Evolutionary conservation across 2,888 invertebrate genomes (phyloP), one percentile per base, ranked within the genome.

Genomic region (Lasius platythorax): DNA sequence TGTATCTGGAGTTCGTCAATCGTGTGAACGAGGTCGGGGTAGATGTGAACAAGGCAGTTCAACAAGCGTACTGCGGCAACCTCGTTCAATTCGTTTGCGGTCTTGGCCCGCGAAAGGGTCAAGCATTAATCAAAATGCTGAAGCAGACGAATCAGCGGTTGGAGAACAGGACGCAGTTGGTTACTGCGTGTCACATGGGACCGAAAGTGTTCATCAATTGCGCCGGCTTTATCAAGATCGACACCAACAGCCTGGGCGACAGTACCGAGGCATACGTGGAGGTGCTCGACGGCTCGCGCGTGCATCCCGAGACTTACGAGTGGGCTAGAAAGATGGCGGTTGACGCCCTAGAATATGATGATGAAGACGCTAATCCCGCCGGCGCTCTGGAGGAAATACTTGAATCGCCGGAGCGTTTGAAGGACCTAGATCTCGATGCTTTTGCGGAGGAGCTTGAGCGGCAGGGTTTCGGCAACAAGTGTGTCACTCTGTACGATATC

Each of bases 311-410:
- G 95, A 99, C 99, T 0, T 99, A 99, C 95, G 99, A 99, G 94
- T 99, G 99, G 99, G 99, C 99, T 0, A 96, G 99, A 61, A 99
- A 99, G 95, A 99, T 99, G 99, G 99, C 99, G 0, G 99, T 99
- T 0, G 99, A 99, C 95, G 99, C 99, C 0, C 95, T 99, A 68
- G 99, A 99, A 92, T 99, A 99, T 92, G 99, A 99, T 93, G 99
- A 99, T 93, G 99, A 99, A 94, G 99, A 99, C 90, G 98, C 98
- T 0, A 99, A 99, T 95, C 99, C 99, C 0, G 99, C 99, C 0
- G 99, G 99, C 0, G 99, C 99, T 18, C 95, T 99, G 40, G 99
- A 99, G 95, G 99, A 99, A 95, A 99, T 99, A 93, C 96, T 99
- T 0, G 99, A 99, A 95, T 97, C 98, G 11, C 99, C 99, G 0